These are phyloP conservation scores for Mesembrinibis cayennensis DNA, from an alignment of 2,113 vertebrate species.

Conservation along the genomic window DNA sequence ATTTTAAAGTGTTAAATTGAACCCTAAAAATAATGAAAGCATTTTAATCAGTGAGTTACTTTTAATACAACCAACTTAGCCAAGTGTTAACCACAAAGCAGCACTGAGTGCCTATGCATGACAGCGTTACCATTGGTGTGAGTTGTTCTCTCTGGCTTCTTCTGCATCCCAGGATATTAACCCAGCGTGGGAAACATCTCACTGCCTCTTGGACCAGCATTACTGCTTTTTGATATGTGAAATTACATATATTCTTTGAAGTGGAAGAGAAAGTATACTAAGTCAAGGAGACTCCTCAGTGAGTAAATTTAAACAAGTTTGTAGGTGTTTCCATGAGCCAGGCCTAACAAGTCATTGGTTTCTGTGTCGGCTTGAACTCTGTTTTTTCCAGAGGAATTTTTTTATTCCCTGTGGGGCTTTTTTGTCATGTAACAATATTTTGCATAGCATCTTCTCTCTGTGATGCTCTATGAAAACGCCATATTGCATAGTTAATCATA, in stretches of 20 bases:
- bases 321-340: background rate
- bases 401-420: background rate
- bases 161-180: slow-evolving; percentile 36
- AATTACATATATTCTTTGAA: slow-evolving; percentile 49
- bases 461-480: background rate
- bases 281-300: background rate
- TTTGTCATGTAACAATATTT: background rate
- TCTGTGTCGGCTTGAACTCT: background rate
- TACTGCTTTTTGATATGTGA: slow-evolving; percentile 54
- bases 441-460: background rate
- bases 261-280: slow-evolving; percentile 16
- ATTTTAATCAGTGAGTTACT: slow-evolving; percentile 31
- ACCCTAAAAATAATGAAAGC: background rate
- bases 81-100: background rate
- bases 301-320: background rate
- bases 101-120: background rate
- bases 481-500: background rate
- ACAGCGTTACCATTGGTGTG: background rate
- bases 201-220: background rate
- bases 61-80: slow-evolving; percentile 18
- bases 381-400: background rate
- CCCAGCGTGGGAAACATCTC: background rate
- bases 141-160: slow-evolving; percentile 25
- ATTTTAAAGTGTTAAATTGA: background rate
- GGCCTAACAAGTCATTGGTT: background rate